Evolutionary conservation across 2,888 invertebrate genomes (phyloP).

Genomic region (Euplexia lucipara): DNA sequence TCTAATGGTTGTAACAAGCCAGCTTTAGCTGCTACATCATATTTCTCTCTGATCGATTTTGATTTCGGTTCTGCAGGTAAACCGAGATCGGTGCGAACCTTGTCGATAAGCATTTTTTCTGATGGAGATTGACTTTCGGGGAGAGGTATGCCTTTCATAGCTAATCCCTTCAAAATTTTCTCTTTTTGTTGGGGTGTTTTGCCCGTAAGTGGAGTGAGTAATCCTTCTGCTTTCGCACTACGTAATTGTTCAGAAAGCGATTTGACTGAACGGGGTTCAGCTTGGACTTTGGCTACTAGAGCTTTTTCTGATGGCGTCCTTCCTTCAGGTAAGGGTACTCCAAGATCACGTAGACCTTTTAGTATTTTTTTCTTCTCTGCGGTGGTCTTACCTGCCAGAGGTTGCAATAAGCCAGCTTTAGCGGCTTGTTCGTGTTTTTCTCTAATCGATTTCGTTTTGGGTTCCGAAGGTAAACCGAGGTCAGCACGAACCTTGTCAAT

Average conservation of each 20-base stretch:
- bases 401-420: conserved; percentile 59
- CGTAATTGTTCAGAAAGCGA: conserved; percentile 10
- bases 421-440: conserved; percentile 53
- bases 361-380: conserved; percentile 62
- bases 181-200: conserved; percentile 30
- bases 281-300: conserved; percentile 24
- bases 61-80: conserved; percentile 45
- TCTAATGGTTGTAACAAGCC: conserved; percentile 10
- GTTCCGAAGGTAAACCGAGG: conserved; percentile 57
- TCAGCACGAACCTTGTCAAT: conserved; percentile 52
- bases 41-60: conserved; percentile 20
- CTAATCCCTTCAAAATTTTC: conserved; percentile 33
- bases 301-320: conserved; percentile 63
- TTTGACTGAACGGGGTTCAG: neutral
- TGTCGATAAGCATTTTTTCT: conserved; percentile 61
- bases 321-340: conserved; percentile 66
- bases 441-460: conserved; percentile 49
- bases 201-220: conserved; percentile 15
- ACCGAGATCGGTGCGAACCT: conserved; percentile 55
- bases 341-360: conserved; percentile 56
- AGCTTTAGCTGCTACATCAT: conserved; percentile 30
- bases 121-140: conserved; percentile 45
- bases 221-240: conserved; percentile 19
- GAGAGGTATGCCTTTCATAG: conserved; percentile 44
- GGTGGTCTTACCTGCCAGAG: conserved; percentile 58